Base-by-base conservation (phyloP, 2,888 invertebrate species). In the Chrysina gloriosa region DNA sequence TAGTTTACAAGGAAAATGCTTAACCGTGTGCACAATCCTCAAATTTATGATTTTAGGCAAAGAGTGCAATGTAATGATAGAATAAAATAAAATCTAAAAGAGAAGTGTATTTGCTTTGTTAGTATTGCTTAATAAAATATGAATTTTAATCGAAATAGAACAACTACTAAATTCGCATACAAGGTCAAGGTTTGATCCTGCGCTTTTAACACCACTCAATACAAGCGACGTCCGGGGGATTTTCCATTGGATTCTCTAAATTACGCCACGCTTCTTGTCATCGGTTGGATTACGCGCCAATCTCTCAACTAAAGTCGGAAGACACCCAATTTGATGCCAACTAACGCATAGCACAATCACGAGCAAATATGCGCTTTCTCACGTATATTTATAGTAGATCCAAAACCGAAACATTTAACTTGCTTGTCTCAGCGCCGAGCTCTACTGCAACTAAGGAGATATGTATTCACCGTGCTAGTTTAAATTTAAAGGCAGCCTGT, bases 151-250 rank as follows among this genome's bases (percentile, higher is more conserved):
- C 14, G 5, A 4, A 39, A 27, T 39, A 11, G 27, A 14, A 42
- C 16, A 25, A 39, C 25, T 21, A 19, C 14, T 39, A 39, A 58
- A 42, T 42, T 58, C 14, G 27, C 42, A 42, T 21, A 58, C 58
- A 58, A 58, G 58, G 58, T 58, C 58, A 58, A 58, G 58, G 58
- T 42, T 58, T 42, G 58, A 58, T 42, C 42, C 58, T 58, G 58
- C 58, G 58, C 58, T 42, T 39, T 58, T 27, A 58, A 58, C 58
- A 14, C 42, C 42, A 42, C 16, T 42, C 58, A 42, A 27, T 42
- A 58, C 42, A 9, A 27, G 4, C n/a, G 16, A 14, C 27, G 14
- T 42, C 25, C 16, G 52, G 52, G 52, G 58, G 27, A 58, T 42
- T 58, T 58, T 58, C 58, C 58, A 58, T 16, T 58, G 14, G 25